Percentiles rank a stretch among this genome's conserved stretches.
phyloP scores from a whole-genome alignment of 2,113 vertebrate species.

The Scolopax mira region DNA sequence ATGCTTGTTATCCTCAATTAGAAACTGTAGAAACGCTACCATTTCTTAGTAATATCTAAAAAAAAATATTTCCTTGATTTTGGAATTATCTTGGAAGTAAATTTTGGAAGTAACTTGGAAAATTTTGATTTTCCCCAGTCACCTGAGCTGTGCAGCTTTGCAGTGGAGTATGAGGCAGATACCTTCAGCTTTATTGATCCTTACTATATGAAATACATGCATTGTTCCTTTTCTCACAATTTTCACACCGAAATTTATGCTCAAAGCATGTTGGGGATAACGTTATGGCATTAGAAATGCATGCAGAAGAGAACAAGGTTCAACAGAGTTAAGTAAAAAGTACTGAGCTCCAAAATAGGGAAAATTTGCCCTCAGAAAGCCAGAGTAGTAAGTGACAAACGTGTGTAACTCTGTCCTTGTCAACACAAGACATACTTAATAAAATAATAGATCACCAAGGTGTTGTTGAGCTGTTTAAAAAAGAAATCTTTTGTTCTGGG shows the following conservation, averaged over 20 bases:
- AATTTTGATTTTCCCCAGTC: neutral
- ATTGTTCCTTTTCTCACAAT: neutral
- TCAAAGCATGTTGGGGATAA: neutral
- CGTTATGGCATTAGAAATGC: rapidly evolving
- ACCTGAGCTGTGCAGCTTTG: neutral
- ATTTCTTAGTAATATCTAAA: neutral
- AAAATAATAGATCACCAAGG: neutral
- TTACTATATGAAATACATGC: neutral
- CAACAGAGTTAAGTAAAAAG: neutral
- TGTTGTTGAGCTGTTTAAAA: neutral
- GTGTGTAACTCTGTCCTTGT: neutral
- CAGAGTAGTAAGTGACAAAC: neutral
- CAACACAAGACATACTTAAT: neutral
- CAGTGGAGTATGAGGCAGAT: neutral
- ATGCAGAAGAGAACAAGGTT: neutral
- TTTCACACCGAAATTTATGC: neutral
- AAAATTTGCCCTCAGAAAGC: neutral
- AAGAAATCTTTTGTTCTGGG: neutral
- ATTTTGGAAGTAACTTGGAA: neutral
- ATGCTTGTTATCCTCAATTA: neutral
- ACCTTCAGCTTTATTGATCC: neutral
- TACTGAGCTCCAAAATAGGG: neutral
- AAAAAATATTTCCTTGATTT: neutral
- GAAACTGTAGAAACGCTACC: neutral
- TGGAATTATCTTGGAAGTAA: no score